Evolutionary conservation across 2,797 vertebrate species (phyloP), one percentile per base, ranked within the genome.

Genomic region (Gallinago stenura): DNA sequence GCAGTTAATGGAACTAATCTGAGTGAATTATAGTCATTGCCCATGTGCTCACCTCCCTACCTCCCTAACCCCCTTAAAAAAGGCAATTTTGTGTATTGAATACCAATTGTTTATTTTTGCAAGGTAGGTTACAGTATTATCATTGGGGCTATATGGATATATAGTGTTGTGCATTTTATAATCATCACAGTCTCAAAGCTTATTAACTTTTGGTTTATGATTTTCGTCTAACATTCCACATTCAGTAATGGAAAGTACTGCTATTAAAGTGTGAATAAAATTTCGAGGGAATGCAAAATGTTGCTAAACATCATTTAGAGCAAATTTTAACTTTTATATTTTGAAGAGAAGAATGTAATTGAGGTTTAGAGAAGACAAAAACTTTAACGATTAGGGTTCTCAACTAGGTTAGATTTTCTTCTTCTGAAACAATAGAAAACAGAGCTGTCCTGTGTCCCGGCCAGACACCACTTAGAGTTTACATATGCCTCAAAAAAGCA

Each of bases 1-100:
- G 50, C 41, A 57, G 64, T 73, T 92, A 92, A 87, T 89, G 53
- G 75, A 90, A 87, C 45, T 70, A 64, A 85, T 71, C 53, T 70
- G 56, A 57, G 80, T 85, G 56, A 89, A 90, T 96, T 64, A 35
- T 8, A 50, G 48, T 72, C 50, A 26, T 57, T 66, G 43, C 20
- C 30, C 13, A 14, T 64, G 12, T 4, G 5, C 21, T 48, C 46
- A 46, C 45, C 35, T 4, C 7, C 1, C 1, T 0, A 2, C 5
- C 10, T 3, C 5, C 4, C 8, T 18, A 8, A 43, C 5, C 12
- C 14, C 16, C 11, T 19, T n/a, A 15, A 37, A 60, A 35, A 18
- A 43, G 24, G 2, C 22, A 15, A 7, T 66, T 91, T 90, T 71
- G 3, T 68, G 12, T n/a, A 24, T 25, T 81, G 61, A 54, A 50